A percentile compares a stretch with the other conserved stretches of the same genome.
Evolutionary conservation across 2,797 vertebrate genomes (phyloP).

Genomic region (Adrianichthys oophorus): DNA sequence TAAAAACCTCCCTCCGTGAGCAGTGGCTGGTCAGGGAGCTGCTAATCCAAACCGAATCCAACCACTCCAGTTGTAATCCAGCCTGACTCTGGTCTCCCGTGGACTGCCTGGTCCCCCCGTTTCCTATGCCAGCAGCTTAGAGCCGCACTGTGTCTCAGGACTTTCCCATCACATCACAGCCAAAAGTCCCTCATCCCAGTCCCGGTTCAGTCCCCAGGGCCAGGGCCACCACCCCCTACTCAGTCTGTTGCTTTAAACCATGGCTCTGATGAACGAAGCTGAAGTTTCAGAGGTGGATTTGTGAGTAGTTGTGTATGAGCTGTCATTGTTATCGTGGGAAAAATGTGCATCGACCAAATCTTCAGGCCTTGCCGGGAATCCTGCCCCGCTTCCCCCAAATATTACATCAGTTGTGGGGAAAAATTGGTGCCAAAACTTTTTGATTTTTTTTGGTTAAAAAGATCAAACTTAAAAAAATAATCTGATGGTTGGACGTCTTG

Average conservation of each 20-base stretch:
- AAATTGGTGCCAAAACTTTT: no score
- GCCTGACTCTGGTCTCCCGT: conserved; percentile 82
- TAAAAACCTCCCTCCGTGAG: conserved; percentile 74
- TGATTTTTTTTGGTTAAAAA: no score
- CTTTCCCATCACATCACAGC: conserved; percentile 74
- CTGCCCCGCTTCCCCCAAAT: no score
- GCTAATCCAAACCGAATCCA: conserved; percentile 66
- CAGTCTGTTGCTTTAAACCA: conserved; percentile 39
- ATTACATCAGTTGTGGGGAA: no score
- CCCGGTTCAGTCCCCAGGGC: conserved; percentile 61
- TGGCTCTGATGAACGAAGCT: conserved; percentile 23
- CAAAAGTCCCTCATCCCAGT: conserved; percentile 66
- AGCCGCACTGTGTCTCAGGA: conserved; percentile 87
- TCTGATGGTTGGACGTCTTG: no score
- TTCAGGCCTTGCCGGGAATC: no score
- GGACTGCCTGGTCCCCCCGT: conserved; percentile 74
- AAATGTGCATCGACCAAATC: no score
- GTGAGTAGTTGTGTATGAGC: conserved; percentile 41
- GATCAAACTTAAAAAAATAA: no score
- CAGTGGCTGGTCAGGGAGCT: conserved; percentile 76
- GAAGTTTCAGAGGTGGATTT: conserved; percentile 33
- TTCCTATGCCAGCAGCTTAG: conserved; percentile 86
- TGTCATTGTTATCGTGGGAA: no score
- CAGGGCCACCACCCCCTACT: conserved; percentile 53
- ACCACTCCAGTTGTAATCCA: conserved; percentile 81